Conservation (phyloP, 2,888 invertebrate species). For the Eustalomyia histrio region DNA sequence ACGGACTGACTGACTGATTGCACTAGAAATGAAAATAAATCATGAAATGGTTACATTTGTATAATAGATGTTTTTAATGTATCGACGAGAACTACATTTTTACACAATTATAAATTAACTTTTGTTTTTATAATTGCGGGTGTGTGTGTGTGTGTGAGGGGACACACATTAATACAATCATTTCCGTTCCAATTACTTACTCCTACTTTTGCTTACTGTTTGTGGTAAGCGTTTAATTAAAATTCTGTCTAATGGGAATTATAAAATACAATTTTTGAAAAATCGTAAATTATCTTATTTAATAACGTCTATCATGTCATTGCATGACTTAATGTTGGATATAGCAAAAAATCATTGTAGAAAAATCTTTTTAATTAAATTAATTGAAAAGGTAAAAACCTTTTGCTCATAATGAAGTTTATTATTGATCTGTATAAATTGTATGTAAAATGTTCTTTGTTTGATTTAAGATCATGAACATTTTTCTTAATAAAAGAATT, state of each 20-base stretch:
- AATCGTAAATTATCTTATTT: conserved; percentile 7
- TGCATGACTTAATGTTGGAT: too few species aligned
- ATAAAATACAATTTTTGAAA: background rate
- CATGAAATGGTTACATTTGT: conserved; percentile 12
- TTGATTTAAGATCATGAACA: too few species aligned
- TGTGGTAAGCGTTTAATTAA: conserved; percentile 49
- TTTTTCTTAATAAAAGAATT: too few species aligned
- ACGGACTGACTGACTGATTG: conserved; percentile 25
- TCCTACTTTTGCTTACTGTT: background rate
- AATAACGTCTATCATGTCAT: background rate
- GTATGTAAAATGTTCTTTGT: too few species aligned
- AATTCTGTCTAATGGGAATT: conserved; percentile 10
- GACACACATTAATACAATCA: conserved; percentile 40
- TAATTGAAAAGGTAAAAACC: too few species aligned
- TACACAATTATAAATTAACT: conserved; percentile 32
- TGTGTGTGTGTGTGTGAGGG: conserved; percentile 10
- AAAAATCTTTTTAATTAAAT: too few species aligned
- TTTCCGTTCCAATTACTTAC: conserved; percentile 57
- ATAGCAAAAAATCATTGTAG: too few species aligned
- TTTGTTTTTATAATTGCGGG: conserved; percentile 29
- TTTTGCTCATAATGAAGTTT: too few species aligned
- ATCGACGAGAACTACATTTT: background rate
- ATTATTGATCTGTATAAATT: too few species aligned
- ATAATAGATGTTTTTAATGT: conserved; percentile 25
- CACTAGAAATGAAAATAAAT: conserved; percentile 48